phyloP scores from a whole-genome alignment of 2,113 vertebrate genomes.

The Ophthalmolycus amberensis region DNA sequence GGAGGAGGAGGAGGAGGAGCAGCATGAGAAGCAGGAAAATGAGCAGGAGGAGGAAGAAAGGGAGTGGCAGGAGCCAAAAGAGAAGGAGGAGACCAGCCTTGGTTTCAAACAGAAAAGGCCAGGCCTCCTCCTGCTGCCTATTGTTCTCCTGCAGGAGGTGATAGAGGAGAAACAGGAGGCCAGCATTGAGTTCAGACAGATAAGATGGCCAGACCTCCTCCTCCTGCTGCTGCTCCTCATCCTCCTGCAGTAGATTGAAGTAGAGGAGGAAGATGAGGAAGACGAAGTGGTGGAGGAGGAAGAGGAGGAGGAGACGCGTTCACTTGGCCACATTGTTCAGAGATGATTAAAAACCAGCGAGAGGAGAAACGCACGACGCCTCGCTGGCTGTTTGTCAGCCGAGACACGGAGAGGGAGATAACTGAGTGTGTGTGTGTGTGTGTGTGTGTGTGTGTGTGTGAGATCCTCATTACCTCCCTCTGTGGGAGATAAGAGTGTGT shows the following conservation, averaged over 20 bases:
- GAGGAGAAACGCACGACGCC: conserved; percentile 74
- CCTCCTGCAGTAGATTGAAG: conserved; percentile 49
- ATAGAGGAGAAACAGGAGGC: neutral
- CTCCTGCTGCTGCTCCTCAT: conserved; percentile 4
- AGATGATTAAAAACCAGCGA: conserved; percentile 80
- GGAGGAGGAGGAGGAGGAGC: neutral
- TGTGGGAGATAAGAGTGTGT: conserved; percentile 80
- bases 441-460: conserved; percentile 24
- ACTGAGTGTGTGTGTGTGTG: conserved; percentile 47
- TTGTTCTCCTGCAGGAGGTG: no score
- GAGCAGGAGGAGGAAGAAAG: neutral
- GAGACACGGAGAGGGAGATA: conserved; percentile 74
- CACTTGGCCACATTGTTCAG: conserved; percentile 74
- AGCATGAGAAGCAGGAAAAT: neutral
- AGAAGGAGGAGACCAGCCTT: neutral
- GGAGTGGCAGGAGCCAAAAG: neutral
- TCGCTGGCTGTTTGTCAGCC: conserved; percentile 78
- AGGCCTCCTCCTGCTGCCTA: no score
- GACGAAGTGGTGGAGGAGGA: conserved; percentile 22
- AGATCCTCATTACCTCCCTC: conserved; percentile 81
- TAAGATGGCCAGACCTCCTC: conserved; percentile 32
- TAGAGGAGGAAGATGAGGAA: neutral
- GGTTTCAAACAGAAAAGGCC: no score
- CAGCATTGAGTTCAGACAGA: conserved; percentile 11
- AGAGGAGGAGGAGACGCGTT: conserved; percentile 27